Evolutionary conservation across 2,113 vertebrate species (phyloP).

Genomic region (Isichthys henryi): DNA sequence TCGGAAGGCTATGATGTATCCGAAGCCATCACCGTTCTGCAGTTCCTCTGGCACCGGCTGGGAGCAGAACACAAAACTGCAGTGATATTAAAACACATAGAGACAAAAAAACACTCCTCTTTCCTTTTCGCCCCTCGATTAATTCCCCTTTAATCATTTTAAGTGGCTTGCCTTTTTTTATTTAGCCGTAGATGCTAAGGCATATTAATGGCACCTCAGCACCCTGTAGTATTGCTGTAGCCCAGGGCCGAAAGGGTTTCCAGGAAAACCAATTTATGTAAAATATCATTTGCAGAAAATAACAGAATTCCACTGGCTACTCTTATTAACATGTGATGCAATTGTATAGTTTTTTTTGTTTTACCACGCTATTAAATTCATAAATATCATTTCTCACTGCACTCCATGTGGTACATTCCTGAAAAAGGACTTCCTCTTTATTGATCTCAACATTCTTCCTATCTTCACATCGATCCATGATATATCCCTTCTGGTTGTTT

Average conservation of each 20-base stretch:
- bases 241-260: neutral
- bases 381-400: neutral
- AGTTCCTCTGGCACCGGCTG: slow-evolving; percentile 90
- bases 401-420: neutral
- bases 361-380: neutral
- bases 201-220: neutral
- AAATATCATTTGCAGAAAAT: slow-evolving; percentile 40
- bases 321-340: neutral
- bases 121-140: slow-evolving; percentile 34
- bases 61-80: slow-evolving; percentile 68
- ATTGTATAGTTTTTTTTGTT: neutral
- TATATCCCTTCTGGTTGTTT: neutral
- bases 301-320: slow-evolving; percentile 39
- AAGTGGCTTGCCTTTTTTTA: neutral
- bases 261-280: slow-evolving; percentile 16
- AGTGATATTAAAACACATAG: slow-evolving; percentile 76
- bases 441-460: neutral
- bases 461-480: neutral
- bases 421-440: neutral
- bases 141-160: neutral
- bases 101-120: slow-evolving; percentile 53
- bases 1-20: slow-evolving; percentile 88
- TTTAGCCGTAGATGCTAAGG: neutral
- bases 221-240: neutral
- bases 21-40: slow-evolving; percentile 88